Conservation (phyloP, 2,113 vertebrate species). For the Clupea harengus region DNA sequence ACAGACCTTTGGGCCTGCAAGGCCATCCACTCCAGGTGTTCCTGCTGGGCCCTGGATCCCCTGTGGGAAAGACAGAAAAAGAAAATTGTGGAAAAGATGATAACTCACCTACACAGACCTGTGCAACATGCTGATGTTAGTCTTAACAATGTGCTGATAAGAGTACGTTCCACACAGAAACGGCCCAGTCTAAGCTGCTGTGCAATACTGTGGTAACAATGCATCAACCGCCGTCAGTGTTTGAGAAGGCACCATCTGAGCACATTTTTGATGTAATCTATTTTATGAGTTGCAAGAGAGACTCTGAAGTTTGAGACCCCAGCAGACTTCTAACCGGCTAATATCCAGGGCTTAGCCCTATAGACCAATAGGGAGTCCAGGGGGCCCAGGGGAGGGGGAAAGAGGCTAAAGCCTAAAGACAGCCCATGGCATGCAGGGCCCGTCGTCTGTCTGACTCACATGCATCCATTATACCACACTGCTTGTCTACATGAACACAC, state of each 20-base stretch:
- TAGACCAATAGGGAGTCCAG: no score
- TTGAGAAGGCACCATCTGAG: not conserved
- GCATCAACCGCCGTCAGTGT: not conserved
- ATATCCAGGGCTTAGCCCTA: no score
- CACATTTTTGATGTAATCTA: not conserved
- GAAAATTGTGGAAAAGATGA: not conserved
- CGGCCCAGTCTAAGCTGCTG: not conserved
- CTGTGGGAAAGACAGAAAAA: constrained; percentile 43
- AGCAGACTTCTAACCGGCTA: no score
- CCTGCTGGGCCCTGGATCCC: constrained; percentile 61
- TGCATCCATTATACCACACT: no score
- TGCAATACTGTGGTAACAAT: not conserved
- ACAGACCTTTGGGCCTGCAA: constrained; percentile 69
- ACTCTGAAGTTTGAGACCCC: no score
- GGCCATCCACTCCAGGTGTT: constrained; percentile 61
- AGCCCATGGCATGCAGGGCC: no score
- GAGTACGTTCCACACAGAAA: not conserved
- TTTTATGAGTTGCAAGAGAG: not conserved
- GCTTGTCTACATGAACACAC: no score
- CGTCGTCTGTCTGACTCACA: no score
- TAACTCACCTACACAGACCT: not conserved
- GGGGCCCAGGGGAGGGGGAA: no score
- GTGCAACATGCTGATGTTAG: no score
- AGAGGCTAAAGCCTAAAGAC: no score
- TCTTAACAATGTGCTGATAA: no score